Conservation (phyloP, 2,797 vertebrate genomes). For the Urosaurus nigricauda region DNA sequence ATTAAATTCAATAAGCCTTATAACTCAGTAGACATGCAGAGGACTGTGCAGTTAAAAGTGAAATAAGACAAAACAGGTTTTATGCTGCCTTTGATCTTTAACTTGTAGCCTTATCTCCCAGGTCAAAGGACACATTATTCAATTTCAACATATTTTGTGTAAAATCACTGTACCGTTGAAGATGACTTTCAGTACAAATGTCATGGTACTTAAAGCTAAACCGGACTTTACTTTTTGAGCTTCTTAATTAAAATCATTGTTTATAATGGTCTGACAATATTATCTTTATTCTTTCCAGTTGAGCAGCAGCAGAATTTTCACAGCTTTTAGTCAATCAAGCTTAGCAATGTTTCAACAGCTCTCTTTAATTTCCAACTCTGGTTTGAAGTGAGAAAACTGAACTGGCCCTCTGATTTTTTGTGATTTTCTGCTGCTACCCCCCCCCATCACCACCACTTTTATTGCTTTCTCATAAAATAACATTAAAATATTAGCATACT, state of each 20-base stretch:
- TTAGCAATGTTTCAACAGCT: constrained; percentile 72
- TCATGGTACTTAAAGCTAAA: constrained; percentile 86
- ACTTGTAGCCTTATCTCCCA: constrained; percentile 83
- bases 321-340: constrained; percentile 83
- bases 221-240: constrained; percentile 83
- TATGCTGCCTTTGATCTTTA: constrained; percentile 84
- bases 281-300: constrained; percentile 84
- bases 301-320: constrained; percentile 82
- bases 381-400: constrained; percentile 70
- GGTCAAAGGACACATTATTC: constrained; percentile 84
- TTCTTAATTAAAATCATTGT: constrained; percentile 86
- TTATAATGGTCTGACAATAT: constrained; percentile 84
- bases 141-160: constrained; percentile 87
- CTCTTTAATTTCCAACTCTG: constrained; percentile 75
- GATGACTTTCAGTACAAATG: constrained; percentile 88
- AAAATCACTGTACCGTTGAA: constrained; percentile 84
- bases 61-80: constrained; percentile 79
- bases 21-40: not conserved
- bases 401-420: constrained; percentile 67
- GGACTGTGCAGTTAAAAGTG: constrained; percentile 65
- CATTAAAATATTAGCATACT: constrained; percentile 59
- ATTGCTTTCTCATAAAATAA: constrained; percentile 55
- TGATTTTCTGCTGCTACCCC: constrained; percentile 37
- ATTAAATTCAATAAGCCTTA: constrained; percentile 8
- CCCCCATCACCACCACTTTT: constrained; percentile 17